Evolutionary conservation across 2,113 vertebrate genomes (phyloP).

Genomic region (Rhabdornis inornatus): DNA sequence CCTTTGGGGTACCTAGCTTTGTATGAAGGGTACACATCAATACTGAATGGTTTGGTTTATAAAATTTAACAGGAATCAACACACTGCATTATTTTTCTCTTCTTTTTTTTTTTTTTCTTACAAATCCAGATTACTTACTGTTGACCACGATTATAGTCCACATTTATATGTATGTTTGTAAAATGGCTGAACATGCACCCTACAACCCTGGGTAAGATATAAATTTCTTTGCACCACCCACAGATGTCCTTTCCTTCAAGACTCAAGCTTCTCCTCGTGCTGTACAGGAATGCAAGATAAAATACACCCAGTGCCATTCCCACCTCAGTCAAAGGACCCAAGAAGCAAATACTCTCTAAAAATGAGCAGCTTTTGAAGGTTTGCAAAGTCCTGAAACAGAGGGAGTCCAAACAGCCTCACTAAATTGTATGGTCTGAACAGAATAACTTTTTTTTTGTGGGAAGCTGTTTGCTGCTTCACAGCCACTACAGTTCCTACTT

Average conservation of each 20-base stretch:
- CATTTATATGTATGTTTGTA: background rate
- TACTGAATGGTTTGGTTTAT: background rate
- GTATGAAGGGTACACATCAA: background rate
- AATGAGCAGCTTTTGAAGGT: background rate
- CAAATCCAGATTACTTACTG: background rate
- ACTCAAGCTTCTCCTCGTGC: background rate
- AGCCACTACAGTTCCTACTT: background rate
- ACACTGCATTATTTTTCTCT: accelerated
- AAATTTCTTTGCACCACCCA: background rate
- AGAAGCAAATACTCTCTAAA: background rate
- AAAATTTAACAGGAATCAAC: background rate
- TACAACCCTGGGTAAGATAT: background rate
- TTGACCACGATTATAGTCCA: background rate
- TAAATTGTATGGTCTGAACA: background rate
- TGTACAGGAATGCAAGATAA: background rate
- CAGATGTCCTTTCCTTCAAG: background rate
- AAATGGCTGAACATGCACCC: background rate
- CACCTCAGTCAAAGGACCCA: background rate
- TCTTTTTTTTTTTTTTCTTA: background rate
- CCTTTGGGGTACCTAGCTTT: background rate
- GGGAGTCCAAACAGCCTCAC: background rate
- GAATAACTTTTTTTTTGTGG: background rate
- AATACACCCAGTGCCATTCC: background rate
- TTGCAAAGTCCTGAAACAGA: background rate
- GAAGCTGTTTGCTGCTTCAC: background rate